Evolutionary conservation across 1,140 invertebrate genomes (phyloP), one percentile per base, ranked within the genome.

Genomic region (Bombus soroeensis): DNA sequence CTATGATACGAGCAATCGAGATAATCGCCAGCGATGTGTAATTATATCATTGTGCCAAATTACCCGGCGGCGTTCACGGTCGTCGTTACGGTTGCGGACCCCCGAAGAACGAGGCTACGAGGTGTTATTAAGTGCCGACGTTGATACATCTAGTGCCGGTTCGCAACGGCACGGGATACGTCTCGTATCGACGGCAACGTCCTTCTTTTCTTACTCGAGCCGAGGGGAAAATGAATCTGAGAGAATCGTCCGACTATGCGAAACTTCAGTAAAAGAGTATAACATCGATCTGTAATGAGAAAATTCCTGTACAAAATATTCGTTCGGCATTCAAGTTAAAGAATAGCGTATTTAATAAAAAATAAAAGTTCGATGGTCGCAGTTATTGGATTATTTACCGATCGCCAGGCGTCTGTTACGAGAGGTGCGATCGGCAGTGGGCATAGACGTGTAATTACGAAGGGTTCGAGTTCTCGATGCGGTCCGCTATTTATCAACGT

Each of bases 21-120:
- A 93, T 94, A 94, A 94, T 92, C 82, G 90, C 84, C 88, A 85
- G 85, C 87, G 87, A 93, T 91, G 85, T 93, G 92, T 92, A 94
- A 95, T 95, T 95, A 95, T 94, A 94, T 94, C 93, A 94, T 94
- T 95, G 94, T 93, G 94, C 91, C 83, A 92, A 93, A 94, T 94
- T 94, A 90, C 91, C 91, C 85, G 87, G 83, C 91, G 90, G 88
- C 83, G 66, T 77, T 79, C 83, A 71, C 53, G 75, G 87, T 72
- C 83, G 87, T 77, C 70, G 88, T 88, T 89, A 82, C 79, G 84
- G 88, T 93, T 86, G 87, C 75, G 81, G 77, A 77, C 64, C 89
- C 88, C 53, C 37, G 53, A 72, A 47, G 87, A 86, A 87, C 85
- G 83, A 87, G 37, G 88, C 83, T 62, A 74, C 87, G 89, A 94